phyloP scores from a whole-genome alignment of 30 jellyfish, hydroid and myxozoan species.

The Cassiopea xamachana region DNA sequence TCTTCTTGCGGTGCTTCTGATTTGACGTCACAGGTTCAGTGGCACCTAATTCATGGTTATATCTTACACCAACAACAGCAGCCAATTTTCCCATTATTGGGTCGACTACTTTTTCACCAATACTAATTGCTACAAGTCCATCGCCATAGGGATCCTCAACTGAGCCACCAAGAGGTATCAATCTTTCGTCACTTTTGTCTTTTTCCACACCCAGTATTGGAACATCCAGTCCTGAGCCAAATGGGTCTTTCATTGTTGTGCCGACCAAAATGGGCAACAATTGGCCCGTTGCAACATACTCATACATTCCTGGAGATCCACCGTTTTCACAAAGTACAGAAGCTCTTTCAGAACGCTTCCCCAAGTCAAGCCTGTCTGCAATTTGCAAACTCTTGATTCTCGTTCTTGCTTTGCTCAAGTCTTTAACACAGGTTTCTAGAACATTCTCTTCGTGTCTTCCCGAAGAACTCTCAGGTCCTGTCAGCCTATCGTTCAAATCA shows the following conservation, averaged over 20 bases:
- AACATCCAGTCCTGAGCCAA: constrained; percentile 96
- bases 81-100: constrained; percentile 79
- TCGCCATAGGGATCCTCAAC: constrained; percentile 96
- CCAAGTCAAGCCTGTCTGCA: constrained; percentile 78
- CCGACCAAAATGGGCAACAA: constrained; percentile 93
- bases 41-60: constrained; percentile 78
- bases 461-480: constrained; percentile 77
- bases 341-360: constrained; percentile 73
- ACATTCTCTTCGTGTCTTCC: constrained; percentile 97
- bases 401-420: constrained; percentile 73
- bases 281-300: constrained; percentile 90
- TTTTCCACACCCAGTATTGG: constrained; percentile 94
- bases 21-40: constrained; percentile 91
- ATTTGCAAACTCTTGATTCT: constrained; percentile 75
- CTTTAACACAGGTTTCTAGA: constrained; percentile 80
- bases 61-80: constrained; percentile 86
- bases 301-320: constrained; percentile 98
- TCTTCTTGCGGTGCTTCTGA: constrained; percentile 71
- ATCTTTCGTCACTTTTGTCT: constrained; percentile 75
- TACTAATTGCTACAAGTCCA: constrained; percentile 85
- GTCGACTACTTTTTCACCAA: constrained; percentile 94
- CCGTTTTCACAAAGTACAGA: constrained; percentile 82
- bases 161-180: constrained; percentile 97
- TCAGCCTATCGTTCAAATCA: constrained; percentile 82
- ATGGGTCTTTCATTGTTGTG: constrained; percentile 89